Conservation (phyloP, 1,140 invertebrate genomes). For the Ladona fulva region DNA sequence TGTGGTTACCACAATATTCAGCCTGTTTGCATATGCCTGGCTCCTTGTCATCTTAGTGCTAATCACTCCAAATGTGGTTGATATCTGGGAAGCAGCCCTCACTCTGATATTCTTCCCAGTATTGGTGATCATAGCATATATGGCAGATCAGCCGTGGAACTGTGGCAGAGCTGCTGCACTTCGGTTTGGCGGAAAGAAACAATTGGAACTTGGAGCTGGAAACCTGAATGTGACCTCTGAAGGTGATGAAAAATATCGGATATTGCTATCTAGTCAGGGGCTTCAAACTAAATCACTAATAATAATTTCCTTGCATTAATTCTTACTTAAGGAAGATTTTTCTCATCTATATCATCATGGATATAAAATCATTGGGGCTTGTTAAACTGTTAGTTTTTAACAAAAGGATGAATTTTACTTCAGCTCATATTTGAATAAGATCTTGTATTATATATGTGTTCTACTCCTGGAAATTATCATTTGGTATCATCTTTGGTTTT, state of each 20-base stretch:
- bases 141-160: constrained; percentile 40
- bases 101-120: constrained; percentile 52
- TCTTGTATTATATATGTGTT: too few species aligned
- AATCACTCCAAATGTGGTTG: constrained; percentile 40
- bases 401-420: too few species aligned
- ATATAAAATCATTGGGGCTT: too few species aligned
- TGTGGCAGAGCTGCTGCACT: constrained; percentile 28
- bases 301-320: too few species aligned
- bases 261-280: too few species aligned
- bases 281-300: too few species aligned
- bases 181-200: constrained; percentile 30
- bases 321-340: too few species aligned
- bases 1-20: constrained; percentile 45
- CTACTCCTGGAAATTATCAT: too few species aligned
- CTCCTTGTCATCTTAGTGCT: constrained; percentile 46
- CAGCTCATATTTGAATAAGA: too few species aligned
- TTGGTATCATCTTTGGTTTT: too few species aligned
- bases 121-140: constrained; percentile 43
- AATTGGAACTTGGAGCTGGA: constrained; percentile 39
- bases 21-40: constrained; percentile 57
- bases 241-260: not conserved
- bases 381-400: too few species aligned
- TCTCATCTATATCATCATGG: too few species aligned
- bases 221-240: constrained; percentile 30
- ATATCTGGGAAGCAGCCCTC: constrained; percentile 52